These are phyloP conservation scores for Brachionus angularis DNA, from an alignment of 1,140 invertebrate species.

Conservation along the genomic window DNA sequence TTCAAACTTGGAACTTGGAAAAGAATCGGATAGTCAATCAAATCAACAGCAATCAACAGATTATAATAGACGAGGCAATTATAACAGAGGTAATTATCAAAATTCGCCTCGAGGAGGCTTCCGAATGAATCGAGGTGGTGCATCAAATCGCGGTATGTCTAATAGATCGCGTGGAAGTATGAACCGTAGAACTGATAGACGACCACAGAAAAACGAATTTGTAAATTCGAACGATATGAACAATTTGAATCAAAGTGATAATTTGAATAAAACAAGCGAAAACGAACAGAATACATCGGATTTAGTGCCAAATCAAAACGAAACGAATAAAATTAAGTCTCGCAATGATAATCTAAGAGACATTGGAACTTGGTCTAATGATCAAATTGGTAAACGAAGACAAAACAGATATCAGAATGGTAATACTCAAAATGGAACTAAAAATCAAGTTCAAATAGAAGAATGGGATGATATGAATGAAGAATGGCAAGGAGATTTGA, in stretches of 20 bases:
- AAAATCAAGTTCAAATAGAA: neutral
- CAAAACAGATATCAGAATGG: neutral
- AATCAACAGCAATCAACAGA: neutral
- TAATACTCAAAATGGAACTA: no score
- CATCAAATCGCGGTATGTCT: neutral
- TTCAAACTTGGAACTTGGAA: neutral
- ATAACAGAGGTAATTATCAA: neutral
- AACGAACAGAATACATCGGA: neutral
- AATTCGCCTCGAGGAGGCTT: no score
- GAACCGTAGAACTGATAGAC: neutral
- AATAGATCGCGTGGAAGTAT: neutral
- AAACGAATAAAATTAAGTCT: no score
- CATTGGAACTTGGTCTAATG: slow-evolving; percentile 38
- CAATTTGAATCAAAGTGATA: neutral
- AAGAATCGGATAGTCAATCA: neutral
- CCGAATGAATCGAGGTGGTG: slow-evolving; percentile 17
- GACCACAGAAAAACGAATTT: slow-evolving; percentile 16
- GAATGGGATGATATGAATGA: slow-evolving; percentile 33
- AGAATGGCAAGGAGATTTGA: slow-evolving; percentile 43
- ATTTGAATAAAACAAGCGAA: neutral
- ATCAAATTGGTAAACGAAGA: neutral
- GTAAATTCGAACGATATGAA: slow-evolving; percentile 1
- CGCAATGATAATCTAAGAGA: slow-evolving; percentile 12
- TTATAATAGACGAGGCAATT: neutral
- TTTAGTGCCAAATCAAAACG: neutral